Evolutionary conservation across 2,113 vertebrate species (phyloP).

Genomic region (Callipepla californica): DNA sequence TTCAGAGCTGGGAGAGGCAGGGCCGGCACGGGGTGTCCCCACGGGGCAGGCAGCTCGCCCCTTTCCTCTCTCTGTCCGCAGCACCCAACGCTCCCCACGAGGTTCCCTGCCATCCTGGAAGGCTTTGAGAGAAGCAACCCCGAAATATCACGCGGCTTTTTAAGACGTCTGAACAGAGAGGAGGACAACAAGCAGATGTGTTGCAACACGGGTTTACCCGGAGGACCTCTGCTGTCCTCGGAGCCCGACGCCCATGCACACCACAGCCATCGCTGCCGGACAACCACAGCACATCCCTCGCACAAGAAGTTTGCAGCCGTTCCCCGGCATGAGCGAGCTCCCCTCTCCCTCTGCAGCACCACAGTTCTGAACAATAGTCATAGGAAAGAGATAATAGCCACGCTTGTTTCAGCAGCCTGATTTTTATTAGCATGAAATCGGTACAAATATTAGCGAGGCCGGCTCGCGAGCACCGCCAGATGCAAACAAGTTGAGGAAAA

Average conservation of each 20-base stretch:
- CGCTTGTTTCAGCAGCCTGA: constrained; percentile 77
- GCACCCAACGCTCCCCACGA: not conserved
- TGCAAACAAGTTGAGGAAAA: constrained; percentile 42
- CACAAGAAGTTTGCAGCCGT: constrained; percentile 75
- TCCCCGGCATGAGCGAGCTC: constrained; percentile 45
- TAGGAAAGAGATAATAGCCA: constrained; percentile 77
- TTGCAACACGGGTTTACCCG: constrained; percentile 31
- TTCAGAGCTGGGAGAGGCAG: constrained; percentile 63
- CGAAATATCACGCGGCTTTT: constrained; percentile 34
- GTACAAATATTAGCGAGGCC: constrained; percentile 79
- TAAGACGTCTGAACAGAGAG: constrained; percentile 33
- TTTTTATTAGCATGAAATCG: constrained; percentile 82
- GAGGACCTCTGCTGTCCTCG: constrained; percentile 48
- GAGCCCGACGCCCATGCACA: constrained; percentile 47
- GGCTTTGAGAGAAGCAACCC: not conserved
- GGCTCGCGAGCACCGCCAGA: constrained; percentile 43
- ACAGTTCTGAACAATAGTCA: constrained; percentile 73
- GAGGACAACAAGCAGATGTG: not conserved
- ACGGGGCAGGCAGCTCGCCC: constrained; percentile 61
- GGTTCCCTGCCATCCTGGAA: constrained; percentile 41
- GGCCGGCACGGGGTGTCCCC: constrained; percentile 67
- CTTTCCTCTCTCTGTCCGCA: constrained; percentile 60
- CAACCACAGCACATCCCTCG: constrained; percentile 62
- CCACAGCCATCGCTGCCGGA: constrained; percentile 53
- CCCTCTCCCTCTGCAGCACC: constrained; percentile 58